A percentile compares a stretch with the other conserved stretches of the same genome.
Conservation (phyloP, 2,113 vertebrate species). For the Datnioides undecimradiatus region DNA sequence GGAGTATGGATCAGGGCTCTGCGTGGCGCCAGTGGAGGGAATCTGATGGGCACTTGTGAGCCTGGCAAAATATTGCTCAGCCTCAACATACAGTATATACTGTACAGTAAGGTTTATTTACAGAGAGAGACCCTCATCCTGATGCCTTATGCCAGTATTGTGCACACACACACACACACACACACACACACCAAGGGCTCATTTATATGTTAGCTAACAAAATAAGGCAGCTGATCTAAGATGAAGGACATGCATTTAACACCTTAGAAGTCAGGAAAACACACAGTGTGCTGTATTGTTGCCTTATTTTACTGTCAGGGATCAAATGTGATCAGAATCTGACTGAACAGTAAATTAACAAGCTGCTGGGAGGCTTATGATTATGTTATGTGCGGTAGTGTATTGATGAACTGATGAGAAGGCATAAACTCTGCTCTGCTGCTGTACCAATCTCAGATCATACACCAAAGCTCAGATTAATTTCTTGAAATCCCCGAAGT, state of each 20-base stretch:
- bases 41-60: constrained; percentile 24
- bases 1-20: constrained; percentile 80
- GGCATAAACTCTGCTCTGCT: neutral
- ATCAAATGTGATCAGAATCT: neutral
- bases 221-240: no score
- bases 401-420: neutral
- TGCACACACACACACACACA: no score
- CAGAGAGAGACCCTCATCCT: no score
- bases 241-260: no score
- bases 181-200: no score
- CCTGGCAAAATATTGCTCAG: constrained; percentile 20
- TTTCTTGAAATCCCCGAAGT: constrained; percentile 22
- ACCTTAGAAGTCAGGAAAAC: no score
- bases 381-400: neutral
- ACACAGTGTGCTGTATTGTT: no score
- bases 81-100: neutral
- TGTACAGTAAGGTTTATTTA: no score
- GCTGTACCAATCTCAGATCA: neutral
- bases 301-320: neutral
- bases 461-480: neutral
- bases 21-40: constrained; percentile 80
- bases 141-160: no score
- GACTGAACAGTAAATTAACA: neutral
- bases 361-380: no score
- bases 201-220: no score